Evolutionary conservation across 2,113 vertebrate species (phyloP), one percentile per base, ranked within the genome.

Genomic region (Phocoena sinus): DNA sequence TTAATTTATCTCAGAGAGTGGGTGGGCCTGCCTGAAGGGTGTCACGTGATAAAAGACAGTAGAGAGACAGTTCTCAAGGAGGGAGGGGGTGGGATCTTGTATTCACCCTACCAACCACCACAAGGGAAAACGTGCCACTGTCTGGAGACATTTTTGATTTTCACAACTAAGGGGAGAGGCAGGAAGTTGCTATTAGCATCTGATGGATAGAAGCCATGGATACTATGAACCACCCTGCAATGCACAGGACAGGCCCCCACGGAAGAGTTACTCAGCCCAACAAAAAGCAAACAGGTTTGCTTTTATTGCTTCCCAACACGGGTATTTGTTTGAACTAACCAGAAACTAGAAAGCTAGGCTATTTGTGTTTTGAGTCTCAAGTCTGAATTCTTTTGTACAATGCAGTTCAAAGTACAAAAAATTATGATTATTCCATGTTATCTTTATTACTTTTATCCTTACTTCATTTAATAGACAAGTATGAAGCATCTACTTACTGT

Each of bases 321-420:
- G 58, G 36, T 47, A 31, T 33, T n/a, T n/a, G 31, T 84, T 92
- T 11, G 71, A 85, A 89, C 9, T 50, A 50, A 77, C 17, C 50
- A 31, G 44, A 11, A 77, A 77, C 74, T 8, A 60, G 65, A 65
- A 73, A 73, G 33, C 44, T 26, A 70, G 84, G 56, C 47, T 76
- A 12, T 31, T 74, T 86, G 38, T 28, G 25, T 92, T 83, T 70
- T 8, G 12, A 36, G n/a, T 87, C 10, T 76, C 74, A 83, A 87
- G 36, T 92, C 56, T 53, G 11, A 70, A 25, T 67, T 28, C 41
- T 81, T 89, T 73, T 68, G 25, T 15, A 68, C 8, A 86, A 62
- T 44, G 38, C 9, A 93, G 56, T 56, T 93, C 70, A 33, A 86
- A 93, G 56, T 56, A 91, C 70, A 33, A 86, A 84, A 14, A 60